A percentile compares a stretch with the other conserved stretches of the same genome.
Evolutionary conservation across 2,888 invertebrate species (phyloP).

Genomic region (Limenitis camilla): DNA sequence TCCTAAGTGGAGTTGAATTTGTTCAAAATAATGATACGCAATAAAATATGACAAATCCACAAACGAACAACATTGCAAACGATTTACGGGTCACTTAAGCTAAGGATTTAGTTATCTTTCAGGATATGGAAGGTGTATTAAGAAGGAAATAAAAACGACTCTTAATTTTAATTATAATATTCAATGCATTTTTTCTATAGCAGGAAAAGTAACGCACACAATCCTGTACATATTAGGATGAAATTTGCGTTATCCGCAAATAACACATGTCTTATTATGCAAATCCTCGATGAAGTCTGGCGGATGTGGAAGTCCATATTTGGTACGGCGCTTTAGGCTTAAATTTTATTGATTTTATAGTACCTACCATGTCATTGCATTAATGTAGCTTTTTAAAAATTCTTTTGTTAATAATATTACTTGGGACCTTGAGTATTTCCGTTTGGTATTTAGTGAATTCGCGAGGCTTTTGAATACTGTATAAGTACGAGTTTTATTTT

Average conservation of each 20-base stretch:
- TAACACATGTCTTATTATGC: slow-evolving; percentile 47
- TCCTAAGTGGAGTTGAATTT: too few relatives aligned
- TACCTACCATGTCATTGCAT: slow-evolving; percentile 19
- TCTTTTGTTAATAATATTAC: slow-evolving; percentile 7
- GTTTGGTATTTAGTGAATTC: not conserved
- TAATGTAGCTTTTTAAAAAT: slow-evolving; percentile 11
- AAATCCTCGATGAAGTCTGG: slow-evolving; percentile 41
- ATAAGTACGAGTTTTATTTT: too few relatives aligned
- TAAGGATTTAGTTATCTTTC: too few relatives aligned
- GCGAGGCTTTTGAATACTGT: too few relatives aligned
- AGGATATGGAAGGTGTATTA: too few relatives aligned
- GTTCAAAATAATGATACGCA: too few relatives aligned
- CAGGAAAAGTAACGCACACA: not conserved
- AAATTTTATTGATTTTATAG: slow-evolving; percentile 25
- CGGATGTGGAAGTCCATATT: slow-evolving; percentile 33
- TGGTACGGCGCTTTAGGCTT: slow-evolving; percentile 20
- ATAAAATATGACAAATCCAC: too few relatives aligned
- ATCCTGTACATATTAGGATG: slow-evolving; percentile 10
- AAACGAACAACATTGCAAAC: too few relatives aligned
- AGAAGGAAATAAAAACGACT: too few relatives aligned
- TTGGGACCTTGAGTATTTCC: slow-evolving; percentile 1
- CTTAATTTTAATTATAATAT: too few relatives aligned
- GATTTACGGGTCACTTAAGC: too few relatives aligned
- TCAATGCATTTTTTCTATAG: too few relatives aligned
- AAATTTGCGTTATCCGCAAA: slow-evolving; percentile 21